A percentile compares a stretch with the other conserved stretches of the same genome.
These are phyloP conservation scores for Euura saliciscinereae DNA, from an alignment of 1,140 invertebrate species.

Conservation along the genomic window DNA sequence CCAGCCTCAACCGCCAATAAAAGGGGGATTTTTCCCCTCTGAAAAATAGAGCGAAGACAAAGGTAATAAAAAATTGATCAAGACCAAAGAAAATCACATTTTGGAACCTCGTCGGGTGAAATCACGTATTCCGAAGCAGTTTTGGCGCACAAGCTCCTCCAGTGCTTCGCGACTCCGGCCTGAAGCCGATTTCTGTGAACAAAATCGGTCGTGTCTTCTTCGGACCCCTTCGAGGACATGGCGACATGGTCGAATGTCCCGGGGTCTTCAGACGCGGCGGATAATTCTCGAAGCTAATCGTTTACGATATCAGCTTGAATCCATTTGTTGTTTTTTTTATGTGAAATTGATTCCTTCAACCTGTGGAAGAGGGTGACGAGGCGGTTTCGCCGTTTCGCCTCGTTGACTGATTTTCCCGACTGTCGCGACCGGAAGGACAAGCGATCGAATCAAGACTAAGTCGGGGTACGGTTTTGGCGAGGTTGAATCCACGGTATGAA, in stretches of 20 bases:
- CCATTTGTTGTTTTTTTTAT: too few species aligned
- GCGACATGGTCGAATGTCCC: conserved; percentile 3
- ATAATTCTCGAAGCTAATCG: too few species aligned
- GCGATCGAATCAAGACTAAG: neutral
- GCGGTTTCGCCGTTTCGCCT: neutral
- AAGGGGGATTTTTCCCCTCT: conserved; percentile 93
- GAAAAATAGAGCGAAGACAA: conserved; percentile 38
- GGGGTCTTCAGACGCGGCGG: neutral
- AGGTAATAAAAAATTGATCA: neutral
- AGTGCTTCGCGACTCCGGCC: conserved; percentile 57
- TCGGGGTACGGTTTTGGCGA: neutral
- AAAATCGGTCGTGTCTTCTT: conserved; percentile 53
- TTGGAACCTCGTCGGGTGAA: neutral
- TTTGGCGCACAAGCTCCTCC: conserved; percentile 25
- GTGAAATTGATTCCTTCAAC: neutral
- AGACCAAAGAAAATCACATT: conserved; percentile 14
- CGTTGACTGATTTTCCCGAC: too few species aligned
- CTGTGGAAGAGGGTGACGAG: neutral
- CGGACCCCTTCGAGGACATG: conserved; percentile 20
- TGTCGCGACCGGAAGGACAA: neutral
- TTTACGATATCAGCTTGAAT: too few species aligned
- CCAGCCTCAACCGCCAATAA: conserved; percentile 91
- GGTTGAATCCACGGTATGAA: neutral
- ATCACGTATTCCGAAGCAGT: conserved; percentile 23
- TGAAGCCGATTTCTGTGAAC: conserved; percentile 63